phyloP scores from a whole-genome alignment of 64 coral and sea anemone genomes.

The Pocillopora damicornis region DNA sequence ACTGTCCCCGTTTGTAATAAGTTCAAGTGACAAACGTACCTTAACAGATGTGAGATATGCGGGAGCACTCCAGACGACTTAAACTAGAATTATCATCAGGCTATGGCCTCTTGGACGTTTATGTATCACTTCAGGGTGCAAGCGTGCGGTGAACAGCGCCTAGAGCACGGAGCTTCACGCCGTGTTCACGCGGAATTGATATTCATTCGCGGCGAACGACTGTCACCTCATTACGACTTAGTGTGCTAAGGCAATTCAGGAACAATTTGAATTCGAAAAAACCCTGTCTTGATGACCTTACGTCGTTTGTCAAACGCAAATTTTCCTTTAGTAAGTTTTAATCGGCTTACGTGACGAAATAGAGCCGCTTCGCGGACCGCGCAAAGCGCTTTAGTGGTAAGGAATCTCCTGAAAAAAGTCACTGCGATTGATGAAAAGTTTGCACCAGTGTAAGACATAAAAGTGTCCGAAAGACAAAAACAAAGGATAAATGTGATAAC shows the following conservation, averaged over 20 bases:
- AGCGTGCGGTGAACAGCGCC: background rate
- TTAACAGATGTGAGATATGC: constrained; percentile 12
- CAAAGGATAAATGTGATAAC: background rate
- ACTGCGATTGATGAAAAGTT: background rate
- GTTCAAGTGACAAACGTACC: constrained; percentile 9
- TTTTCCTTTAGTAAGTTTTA: constrained; percentile 6
- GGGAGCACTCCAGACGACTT: constrained; percentile 16
- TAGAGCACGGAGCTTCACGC: background rate
- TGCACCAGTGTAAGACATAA: background rate
- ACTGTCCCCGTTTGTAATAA: background rate
- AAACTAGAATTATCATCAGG: background rate
- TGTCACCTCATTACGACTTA: constrained; percentile 22
- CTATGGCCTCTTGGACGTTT: background rate
- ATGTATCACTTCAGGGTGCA: background rate
- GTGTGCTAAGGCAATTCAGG: background rate
- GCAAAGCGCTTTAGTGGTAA: background rate
- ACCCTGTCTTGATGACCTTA: constrained; percentile 12
- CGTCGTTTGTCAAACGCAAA: constrained; percentile 5
- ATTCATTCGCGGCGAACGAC: constrained; percentile 10
- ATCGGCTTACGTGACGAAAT: constrained; percentile 37
- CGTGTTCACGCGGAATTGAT: background rate
- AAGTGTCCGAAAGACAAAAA: background rate
- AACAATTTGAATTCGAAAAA: constrained; percentile 3
- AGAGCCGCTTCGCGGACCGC: background rate
- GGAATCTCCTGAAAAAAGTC: background rate